Evolutionary conservation across 1,140 invertebrate genomes (phyloP).

Genomic region (Magallana ariakensis): DNA sequence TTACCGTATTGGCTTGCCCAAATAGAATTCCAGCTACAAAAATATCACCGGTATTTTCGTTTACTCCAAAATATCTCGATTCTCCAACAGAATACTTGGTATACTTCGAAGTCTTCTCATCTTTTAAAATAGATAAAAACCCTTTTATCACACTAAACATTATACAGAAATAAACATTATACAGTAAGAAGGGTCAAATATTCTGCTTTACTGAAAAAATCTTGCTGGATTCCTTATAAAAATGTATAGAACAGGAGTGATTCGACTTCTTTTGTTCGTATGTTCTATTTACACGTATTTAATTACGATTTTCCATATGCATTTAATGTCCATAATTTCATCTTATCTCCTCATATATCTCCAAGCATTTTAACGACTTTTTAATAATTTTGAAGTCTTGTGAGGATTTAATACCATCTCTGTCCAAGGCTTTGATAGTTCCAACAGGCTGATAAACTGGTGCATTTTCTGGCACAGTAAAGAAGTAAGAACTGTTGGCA

Average conservation of each 20-base stretch:
- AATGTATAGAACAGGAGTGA: no score
- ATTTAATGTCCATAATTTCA: no score
- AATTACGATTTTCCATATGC: no score
- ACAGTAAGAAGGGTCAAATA: no score
- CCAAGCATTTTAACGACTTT: no score
- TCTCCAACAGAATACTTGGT: slow-evolving; percentile 29
- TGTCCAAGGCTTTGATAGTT: neutral
- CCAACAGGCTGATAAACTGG: neutral
- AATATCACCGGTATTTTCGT: slow-evolving; percentile 10
- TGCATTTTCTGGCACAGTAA: neutral
- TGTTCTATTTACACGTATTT: no score
- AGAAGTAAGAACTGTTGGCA: neutral
- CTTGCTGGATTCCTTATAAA: no score
- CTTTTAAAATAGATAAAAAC: neutral
- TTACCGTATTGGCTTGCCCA: slow-evolving; percentile 18
- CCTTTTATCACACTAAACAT: neutral
- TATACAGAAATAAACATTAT: no score
- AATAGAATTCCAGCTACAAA: slow-evolving; percentile 6
- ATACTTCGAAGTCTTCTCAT: neutral
- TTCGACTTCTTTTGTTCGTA: no score
- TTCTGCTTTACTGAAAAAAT: no score
- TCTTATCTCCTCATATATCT: no score
- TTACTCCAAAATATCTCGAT: neutral
- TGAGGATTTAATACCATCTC: neutral
- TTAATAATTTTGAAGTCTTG: no score